Evolutionary conservation across 2,113 vertebrate genomes (phyloP).

Genomic region (Nesoenas mayeri): DNA sequence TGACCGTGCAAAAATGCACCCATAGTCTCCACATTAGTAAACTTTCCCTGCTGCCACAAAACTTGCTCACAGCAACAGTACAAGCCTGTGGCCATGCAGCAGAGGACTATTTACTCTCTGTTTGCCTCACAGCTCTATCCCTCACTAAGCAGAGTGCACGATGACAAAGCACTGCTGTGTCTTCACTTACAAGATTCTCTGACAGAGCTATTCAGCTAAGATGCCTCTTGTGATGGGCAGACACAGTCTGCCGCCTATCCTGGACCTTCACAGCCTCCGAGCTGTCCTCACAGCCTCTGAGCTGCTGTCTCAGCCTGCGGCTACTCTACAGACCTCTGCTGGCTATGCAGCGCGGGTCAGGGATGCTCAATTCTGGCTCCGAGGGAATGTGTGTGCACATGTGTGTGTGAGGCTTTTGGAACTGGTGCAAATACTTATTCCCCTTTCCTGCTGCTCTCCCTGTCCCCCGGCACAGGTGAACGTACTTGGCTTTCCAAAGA

Average conservation of each 20-base stretch:
- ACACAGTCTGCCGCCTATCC: background rate
- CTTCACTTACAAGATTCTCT: background rate
- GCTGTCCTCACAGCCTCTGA: background rate
- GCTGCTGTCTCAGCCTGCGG: background rate
- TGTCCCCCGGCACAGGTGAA: background rate
- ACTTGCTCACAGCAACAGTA: background rate
- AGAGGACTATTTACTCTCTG: background rate
- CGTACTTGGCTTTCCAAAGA: background rate
- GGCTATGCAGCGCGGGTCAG: background rate
- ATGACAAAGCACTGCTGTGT: background rate
- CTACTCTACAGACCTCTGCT: background rate
- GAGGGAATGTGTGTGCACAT: background rate
- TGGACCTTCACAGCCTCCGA: background rate
- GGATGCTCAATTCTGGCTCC: background rate
- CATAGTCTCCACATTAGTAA: background rate
- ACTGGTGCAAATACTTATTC: background rate
- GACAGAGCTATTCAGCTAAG: background rate
- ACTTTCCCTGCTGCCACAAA: background rate
- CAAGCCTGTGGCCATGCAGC: background rate
- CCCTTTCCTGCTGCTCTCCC: background rate
- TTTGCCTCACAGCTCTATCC: fast-evolving
- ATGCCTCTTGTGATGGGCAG: background rate
- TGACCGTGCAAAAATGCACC: background rate
- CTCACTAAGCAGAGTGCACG: background rate
- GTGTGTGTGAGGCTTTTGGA: background rate